Percentiles rank a stretch among this genome's conserved stretches.
These are phyloP conservation scores for Coregonus ussuriensis DNA, from an alignment of 2,797 vertebrate genomes.

Conservation along the genomic window DNA sequence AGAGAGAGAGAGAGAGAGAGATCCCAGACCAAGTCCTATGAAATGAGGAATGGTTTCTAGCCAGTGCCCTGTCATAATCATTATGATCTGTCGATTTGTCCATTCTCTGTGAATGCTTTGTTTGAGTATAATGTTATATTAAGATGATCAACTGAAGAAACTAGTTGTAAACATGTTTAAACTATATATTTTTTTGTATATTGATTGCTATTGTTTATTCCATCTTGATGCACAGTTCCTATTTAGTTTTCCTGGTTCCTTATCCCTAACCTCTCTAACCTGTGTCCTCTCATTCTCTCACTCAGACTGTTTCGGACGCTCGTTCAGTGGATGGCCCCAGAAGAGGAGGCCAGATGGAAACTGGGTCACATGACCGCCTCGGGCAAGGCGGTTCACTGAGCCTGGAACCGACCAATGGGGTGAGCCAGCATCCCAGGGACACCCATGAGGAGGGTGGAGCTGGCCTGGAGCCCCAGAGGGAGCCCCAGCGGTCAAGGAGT, in stretches of 20 bases:
- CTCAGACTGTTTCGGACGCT: constrained; percentile 88
- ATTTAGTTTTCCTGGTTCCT: background rate
- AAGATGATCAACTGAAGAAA: background rate
- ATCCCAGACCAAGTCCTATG: too few species aligned
- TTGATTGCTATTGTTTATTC: background rate
- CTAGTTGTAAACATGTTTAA: background rate
- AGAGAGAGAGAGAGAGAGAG: too few species aligned
- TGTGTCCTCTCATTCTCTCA: constrained; percentile 37
- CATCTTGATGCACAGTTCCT: background rate
- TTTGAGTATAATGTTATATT: background rate
- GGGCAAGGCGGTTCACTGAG: constrained; percentile 87
- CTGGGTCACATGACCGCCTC: constrained; percentile 94
- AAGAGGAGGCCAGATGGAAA: constrained; percentile 98
- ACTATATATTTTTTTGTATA: background rate
- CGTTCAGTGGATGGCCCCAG: constrained; percentile 94
- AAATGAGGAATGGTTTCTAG: too few species aligned
- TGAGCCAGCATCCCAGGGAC: constrained; percentile 72
- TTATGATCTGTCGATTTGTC: background rate
- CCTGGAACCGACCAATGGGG: constrained; percentile 85
- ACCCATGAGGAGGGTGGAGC: constrained; percentile 53
- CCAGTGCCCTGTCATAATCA: too few species aligned
- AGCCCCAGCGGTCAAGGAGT: constrained; percentile 62
- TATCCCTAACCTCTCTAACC: background rate
- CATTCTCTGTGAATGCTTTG: background rate
- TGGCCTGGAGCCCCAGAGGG: constrained; percentile 37